Conservation (phyloP, 2,113 vertebrate species). For the Copsychus sechellarum region DNA sequence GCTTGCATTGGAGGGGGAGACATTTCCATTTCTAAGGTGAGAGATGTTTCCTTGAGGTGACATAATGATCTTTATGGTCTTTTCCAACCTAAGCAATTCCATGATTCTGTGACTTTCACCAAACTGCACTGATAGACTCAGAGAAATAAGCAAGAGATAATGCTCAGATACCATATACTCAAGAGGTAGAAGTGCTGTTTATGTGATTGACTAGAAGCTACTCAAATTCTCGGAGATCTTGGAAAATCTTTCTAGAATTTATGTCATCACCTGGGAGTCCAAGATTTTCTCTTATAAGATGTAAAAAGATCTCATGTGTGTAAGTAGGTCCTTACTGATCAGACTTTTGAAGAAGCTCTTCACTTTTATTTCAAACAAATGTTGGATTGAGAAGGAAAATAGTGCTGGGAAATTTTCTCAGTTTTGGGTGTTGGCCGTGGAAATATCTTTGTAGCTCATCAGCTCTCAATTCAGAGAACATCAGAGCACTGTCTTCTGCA, state of each 20-base stretch:
- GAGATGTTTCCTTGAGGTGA: background rate
- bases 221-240: background rate
- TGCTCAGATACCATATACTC: background rate
- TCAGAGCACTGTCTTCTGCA: background rate
- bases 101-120: background rate
- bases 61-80: background rate
- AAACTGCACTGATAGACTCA: background rate
- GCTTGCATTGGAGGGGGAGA: accelerated
- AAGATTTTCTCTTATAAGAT: background rate
- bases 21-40: background rate
- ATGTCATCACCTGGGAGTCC: background rate
- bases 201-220: background rate
- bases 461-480: background rate
- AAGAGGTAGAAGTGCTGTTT: background rate
- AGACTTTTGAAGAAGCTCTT: background rate
- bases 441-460: background rate
- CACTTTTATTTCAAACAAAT: background rate
- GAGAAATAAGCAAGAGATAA: background rate
- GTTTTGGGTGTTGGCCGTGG: background rate
- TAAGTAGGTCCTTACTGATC: background rate
- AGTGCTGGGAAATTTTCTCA: background rate
- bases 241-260: background rate
- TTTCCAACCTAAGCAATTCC: background rate
- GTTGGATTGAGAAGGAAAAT: background rate
- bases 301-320: background rate